Base-by-base conservation (phyloP, 2,113 vertebrate genomes). In the Spilogale gracilis region DNA sequence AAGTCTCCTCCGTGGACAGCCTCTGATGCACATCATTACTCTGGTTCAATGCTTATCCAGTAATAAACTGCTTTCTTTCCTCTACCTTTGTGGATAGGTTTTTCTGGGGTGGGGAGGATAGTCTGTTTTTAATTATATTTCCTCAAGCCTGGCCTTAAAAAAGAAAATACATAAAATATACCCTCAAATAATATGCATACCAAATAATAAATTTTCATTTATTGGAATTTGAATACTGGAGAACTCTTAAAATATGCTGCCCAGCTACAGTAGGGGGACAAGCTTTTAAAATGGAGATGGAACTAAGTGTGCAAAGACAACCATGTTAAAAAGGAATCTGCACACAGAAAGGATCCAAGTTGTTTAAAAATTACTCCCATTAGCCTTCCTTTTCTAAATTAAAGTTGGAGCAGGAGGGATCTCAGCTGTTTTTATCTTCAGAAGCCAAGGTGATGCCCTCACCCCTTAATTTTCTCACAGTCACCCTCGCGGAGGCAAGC, bases 151-250 rank as follows among this genome's bases (percentile, higher is more conserved):
- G 50, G 63, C 45, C n/a, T 69, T 38, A 76, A 74, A 61, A 38
- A 63, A 65, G 48, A 18, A 23, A 60, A 60, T 21, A 25, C 65
- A 27, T 69, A 54, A 79, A 94, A 89, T 11, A 65, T 9, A 87
- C 82, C 89, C 60, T 83, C 79, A 92, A 91, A 30, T 14, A 78
- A 45, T 63, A 86, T 32, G 61, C 65, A 71, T 60, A 54, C 67
- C 82, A 95, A 91, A 74, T 61, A 96, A 92, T 58, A 84, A 69
- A 91, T 74, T 69, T 82, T n/a, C 23, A 48, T 43, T 94, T 87
- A 79, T 38, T 87, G 56, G 67, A 85, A 81, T 32, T 69, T 45
- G 84, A 85, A 86, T 13, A 60, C 12, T 60, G 11, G 4, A 96
- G 65, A 97, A 96, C 94, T 23, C 61, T 45, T 89, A 89, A 89